Percentiles rank a stretch among this genome's conserved stretches.
Evolutionary conservation across 2,888 invertebrate genomes (phyloP).

Genomic region (Cheilosia grossa): DNA sequence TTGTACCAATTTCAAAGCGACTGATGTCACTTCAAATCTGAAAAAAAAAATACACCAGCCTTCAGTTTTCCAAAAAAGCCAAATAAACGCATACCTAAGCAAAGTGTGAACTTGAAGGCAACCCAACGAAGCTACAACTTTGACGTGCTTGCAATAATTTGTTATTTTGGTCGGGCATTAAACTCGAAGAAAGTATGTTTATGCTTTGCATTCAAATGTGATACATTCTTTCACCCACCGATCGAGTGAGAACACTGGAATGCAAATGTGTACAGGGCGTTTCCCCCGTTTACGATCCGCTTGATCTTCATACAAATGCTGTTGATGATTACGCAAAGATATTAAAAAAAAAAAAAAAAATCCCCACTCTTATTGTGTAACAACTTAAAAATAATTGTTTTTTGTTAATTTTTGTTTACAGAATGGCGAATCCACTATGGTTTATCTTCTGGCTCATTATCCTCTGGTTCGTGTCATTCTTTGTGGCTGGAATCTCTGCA

Average conservation of each 20-base stretch:
- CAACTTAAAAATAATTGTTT: background rate
- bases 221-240: constrained; percentile 18
- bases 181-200: constrained; percentile 26
- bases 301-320: constrained; percentile 13
- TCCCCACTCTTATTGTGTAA: constrained; percentile 2
- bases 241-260: constrained; percentile 4
- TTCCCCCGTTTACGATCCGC: constrained; percentile 15
- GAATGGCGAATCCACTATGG: constrained; percentile 87
- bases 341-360: background rate
- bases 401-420: constrained; percentile 61
- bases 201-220: background rate
- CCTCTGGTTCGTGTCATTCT: constrained; percentile 87
- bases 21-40: constrained; percentile 41
- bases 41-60: background rate
- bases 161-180: constrained; percentile 30
- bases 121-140: background rate
- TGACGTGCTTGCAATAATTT: background rate
- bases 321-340: no score
- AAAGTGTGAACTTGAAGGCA: background rate
- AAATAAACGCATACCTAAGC: constrained; percentile 2
- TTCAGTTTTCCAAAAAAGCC: constrained; percentile 12
- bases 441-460: constrained; percentile 89
- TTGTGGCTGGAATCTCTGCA: constrained; percentile 88
- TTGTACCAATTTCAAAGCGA: constrained; percentile 26
- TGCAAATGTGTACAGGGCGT: constrained; percentile 9